Evolutionary conservation across 2,888 invertebrate species (phyloP).

Genomic region (Diogma glabrata): DNA sequence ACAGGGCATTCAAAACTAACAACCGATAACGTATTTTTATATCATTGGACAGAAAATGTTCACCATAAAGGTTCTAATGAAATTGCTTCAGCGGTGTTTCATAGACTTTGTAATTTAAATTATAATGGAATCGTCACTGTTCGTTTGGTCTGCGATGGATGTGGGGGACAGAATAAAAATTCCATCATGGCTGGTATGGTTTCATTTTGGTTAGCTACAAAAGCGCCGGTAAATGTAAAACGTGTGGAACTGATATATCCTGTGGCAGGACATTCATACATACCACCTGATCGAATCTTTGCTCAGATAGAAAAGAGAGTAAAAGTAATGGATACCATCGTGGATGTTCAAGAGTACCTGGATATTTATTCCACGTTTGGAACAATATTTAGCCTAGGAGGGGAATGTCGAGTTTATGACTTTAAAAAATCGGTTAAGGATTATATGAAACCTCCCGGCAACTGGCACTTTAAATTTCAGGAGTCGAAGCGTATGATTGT

Average conservation of each 20-base stretch:
- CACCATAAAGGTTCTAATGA: constrained; percentile 25
- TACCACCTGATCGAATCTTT: constrained; percentile 24
- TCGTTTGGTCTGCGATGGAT: constrained; percentile 25
- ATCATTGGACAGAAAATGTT: constrained; percentile 20
- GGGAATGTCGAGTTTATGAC: background rate
- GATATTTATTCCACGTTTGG: constrained; percentile 14
- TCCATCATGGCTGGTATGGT: constrained; percentile 22
- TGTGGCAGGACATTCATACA: constrained; percentile 23
- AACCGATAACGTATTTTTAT: background rate
- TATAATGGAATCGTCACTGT: constrained; percentile 16
- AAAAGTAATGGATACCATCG: constrained; percentile 19
- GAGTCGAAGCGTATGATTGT: no score
- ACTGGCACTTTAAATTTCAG: background rate
- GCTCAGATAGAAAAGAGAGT: constrained; percentile 22
- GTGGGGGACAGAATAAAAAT: constrained; percentile 26
- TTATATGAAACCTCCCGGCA: background rate
- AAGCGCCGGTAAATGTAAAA: constrained; percentile 19
- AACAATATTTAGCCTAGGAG: constrained; percentile 8
- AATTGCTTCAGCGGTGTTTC: constrained; percentile 24
- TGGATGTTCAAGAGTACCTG: constrained; percentile 20
- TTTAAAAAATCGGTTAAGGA: background rate
- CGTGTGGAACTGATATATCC: constrained; percentile 22
- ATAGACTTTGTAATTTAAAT: constrained; percentile 13
- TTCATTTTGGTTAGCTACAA: constrained; percentile 18
- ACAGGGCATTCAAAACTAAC: background rate